These are phyloP conservation scores for Haliaeetus leucogaster DNA, from an alignment of 2,113 vertebrate species.

Conservation along the genomic window DNA sequence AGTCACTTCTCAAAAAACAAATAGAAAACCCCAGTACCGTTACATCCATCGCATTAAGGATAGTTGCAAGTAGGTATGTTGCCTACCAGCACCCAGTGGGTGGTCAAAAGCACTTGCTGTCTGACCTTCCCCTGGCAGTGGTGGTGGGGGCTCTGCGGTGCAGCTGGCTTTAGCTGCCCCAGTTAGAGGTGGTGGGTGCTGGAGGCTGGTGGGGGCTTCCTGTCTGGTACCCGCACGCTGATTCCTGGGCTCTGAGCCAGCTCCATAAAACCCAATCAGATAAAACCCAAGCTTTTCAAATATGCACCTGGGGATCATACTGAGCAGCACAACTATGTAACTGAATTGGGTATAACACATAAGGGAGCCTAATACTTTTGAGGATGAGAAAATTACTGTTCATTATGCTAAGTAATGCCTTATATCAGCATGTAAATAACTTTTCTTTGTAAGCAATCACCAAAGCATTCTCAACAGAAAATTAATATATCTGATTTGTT, in stretches of 20 bases:
- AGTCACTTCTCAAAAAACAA: not conserved
- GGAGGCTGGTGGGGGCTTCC: not conserved
- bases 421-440: slow-evolving; percentile 62
- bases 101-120: not conserved
- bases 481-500: slow-evolving; percentile 63
- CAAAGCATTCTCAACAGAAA: slow-evolving; percentile 58
- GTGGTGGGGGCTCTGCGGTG: not conserved
- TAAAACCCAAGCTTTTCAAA: not conserved
- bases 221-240: not conserved
- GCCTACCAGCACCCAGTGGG: not conserved
- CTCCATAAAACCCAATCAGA: not conserved
- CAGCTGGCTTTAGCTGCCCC: not conserved
- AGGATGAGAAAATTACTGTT: slow-evolving; percentile 37
- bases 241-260: not conserved
- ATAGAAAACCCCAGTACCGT: not conserved
- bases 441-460: slow-evolving; percentile 54
- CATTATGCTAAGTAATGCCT: slow-evolving; percentile 64
- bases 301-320: not conserved
- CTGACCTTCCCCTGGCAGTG: not conserved
- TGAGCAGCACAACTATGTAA: slow-evolving; percentile 5
- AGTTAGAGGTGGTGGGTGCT: not conserved
- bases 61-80: not conserved
- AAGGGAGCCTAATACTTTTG: not conserved
- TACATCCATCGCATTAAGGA: not conserved
- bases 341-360: not conserved